Percentiles rank a stretch among this genome's conserved stretches.
Conservation (phyloP, 2,113 vertebrate genomes). For the Ameiurus melas region DNA sequence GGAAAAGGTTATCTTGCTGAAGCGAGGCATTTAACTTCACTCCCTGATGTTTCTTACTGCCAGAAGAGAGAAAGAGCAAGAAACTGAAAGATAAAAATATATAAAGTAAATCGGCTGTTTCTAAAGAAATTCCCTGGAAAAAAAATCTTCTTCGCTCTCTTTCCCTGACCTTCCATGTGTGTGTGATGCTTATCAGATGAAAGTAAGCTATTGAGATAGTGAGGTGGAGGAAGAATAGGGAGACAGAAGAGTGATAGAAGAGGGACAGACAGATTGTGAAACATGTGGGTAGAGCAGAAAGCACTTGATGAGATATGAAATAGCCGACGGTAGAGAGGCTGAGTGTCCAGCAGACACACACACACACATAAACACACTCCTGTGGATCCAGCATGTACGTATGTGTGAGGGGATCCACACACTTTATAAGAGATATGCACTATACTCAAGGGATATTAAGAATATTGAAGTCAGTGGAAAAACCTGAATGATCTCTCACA, state of each 20-base stretch:
- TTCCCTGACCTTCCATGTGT: neutral
- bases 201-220: neutral
- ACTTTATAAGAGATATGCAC: neutral
- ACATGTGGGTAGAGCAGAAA: slow-evolving; percentile 35
- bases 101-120: neutral
- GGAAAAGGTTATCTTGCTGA: slow-evolving; percentile 62
- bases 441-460: neutral
- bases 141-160: too few relatives aligned
- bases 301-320: slow-evolving; percentile 46
- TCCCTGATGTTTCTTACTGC: slow-evolving; percentile 31
- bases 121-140: neutral
- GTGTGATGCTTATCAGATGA: slow-evolving; percentile 26
- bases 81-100: slow-evolving; percentile 11
- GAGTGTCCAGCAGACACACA: slow-evolving; percentile 18
- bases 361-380: neutral
- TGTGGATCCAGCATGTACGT: neutral
- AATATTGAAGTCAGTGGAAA: neutral
- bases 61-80: slow-evolving; percentile 28
- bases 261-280: slow-evolving; percentile 9
- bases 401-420: neutral
- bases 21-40: slow-evolving; percentile 60
- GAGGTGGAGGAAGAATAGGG: slow-evolving; percentile 8
- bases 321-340: slow-evolving; percentile 34
- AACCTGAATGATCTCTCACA: neutral
- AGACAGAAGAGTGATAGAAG: slow-evolving; percentile 7